Base-by-base conservation (phyloP, 2,797 vertebrate species). In the Enteromius fasciolatus region DNA sequence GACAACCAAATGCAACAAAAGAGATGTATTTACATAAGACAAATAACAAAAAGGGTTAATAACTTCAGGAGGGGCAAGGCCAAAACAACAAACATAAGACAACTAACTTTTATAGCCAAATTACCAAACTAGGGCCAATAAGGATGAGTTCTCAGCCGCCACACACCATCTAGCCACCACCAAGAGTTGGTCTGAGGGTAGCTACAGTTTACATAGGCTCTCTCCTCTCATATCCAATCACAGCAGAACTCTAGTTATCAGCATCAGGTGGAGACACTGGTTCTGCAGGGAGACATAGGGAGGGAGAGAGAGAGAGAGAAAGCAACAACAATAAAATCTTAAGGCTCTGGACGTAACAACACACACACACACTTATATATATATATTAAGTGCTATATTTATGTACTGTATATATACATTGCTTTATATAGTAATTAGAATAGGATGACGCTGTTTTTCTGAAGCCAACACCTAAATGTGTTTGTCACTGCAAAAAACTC, bases 401-500 rank as follows among this genome's bases (percentile, higher is more conserved):
- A 50, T 52, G 7, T 50, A 18, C 33, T 36, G 33, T 54, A 1
- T 52, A 52, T 57, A 23, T 12, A 39, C 31, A 39, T 4, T 15
- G 14, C 23, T 5, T 59, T 59, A 4, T 59, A 57, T 57, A 14
- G 23, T 25, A 25, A 57, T 57, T 36, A 63, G 25, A n/a, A 63
- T 31, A 18, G 8, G 23, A 46, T 63, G 64, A 23, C 8, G 1
- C 6, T 63, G 39, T 73, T 73, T 11, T 50, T 70, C 36, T 48
- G 63, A 66, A 50, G 33, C 20, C 4, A 57, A 78, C 41, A 76
- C 63, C 44, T 61, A 48, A 36, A n/a, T 50, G 76, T 76, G 46
- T 67, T 70, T 46, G 33, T 76, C n/a, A 68, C 1, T 66, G n/a
- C 67, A 82, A 14, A 36, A 81, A 75, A 46, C 15, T 63, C 31